Base-by-base conservation (phyloP, 1,140 invertebrate species). In the Mya arenaria region DNA sequence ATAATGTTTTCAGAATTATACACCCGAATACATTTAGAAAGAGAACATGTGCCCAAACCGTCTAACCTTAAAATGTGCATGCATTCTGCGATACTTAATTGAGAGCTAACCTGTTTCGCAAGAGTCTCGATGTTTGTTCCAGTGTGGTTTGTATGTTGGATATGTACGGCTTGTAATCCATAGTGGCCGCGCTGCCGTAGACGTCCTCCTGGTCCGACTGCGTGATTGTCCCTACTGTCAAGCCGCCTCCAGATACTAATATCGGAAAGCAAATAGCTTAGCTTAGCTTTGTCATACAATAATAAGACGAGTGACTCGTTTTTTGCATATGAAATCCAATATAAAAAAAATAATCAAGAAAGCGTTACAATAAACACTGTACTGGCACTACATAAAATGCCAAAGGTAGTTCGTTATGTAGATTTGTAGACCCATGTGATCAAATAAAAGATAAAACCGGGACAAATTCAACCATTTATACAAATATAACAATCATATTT, bases 151-250 rank as follows among this genome's bases (percentile, higher is more conserved):
- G 37, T 8, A 60, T 36, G 32, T 65, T 44, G 15, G 60, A 34
- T 32, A 77, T 52, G 23, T 34, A 77, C 30, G 74, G 74, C 23
- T 65, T 77, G 32, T 52, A 77, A 15, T 77, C 74, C 5, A 30
- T 23, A 10, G 60, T 77, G 19, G 74, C 74, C 15, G 74, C 74
- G 44, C 60, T 66, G 13, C 74, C 74, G 23, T 77, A 77, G 6
- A 41, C 41, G 8, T n/a, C 28, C 30, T 63, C 19, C 17, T 48
- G 13, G 39, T 77, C 74, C 10, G 6, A 19, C 13, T 65, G n/a
- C 17, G 19, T 65, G 17, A 77, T 37, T 32, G 39, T 65, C 36
- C 74, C 74, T 15, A 77, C 8, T 5, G 36, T 66, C 30, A 77
- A 52, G 34, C 74, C 74, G 32, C 74, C 74, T 48, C 8, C 25